Conservation (phyloP, 2,797 vertebrate species). For the Tauraco hartlaubi region DNA sequence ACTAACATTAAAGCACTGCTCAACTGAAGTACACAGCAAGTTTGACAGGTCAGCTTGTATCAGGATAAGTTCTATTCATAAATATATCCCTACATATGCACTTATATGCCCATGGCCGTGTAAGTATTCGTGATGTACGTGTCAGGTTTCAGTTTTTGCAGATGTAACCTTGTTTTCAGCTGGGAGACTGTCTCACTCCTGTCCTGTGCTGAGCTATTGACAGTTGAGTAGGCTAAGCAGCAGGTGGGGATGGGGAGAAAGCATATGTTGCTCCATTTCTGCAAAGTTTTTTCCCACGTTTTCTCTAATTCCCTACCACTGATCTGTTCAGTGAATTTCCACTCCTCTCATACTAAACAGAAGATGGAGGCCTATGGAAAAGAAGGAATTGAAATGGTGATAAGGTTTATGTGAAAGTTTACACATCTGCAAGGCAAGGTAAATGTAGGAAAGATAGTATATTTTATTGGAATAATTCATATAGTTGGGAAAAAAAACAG, state of each 20-base stretch:
- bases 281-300: background rate
- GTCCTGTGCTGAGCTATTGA: background rate
- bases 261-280: background rate
- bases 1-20: background rate
- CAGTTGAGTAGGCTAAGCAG: background rate
- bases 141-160: background rate
- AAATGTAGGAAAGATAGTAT: background rate
- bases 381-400: background rate
- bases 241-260: background rate
- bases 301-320: background rate
- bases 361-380: background rate
- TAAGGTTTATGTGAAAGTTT: background rate
- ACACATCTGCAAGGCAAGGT: background rate
- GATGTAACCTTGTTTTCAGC: background rate
- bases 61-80: background rate
- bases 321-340: background rate
- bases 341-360: background rate
- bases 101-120: background rate
- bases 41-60: background rate
- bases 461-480: conserved; percentile 12
- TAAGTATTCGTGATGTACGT: background rate
- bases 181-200: background rate
- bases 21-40: background rate
- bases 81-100: background rate
- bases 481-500: background rate